A percentile compares a stretch with the other conserved stretches of the same genome.
Evolutionary conservation across 2,888 invertebrate genomes (phyloP).

Genomic region (Pollenia griseotomentosa): DNA sequence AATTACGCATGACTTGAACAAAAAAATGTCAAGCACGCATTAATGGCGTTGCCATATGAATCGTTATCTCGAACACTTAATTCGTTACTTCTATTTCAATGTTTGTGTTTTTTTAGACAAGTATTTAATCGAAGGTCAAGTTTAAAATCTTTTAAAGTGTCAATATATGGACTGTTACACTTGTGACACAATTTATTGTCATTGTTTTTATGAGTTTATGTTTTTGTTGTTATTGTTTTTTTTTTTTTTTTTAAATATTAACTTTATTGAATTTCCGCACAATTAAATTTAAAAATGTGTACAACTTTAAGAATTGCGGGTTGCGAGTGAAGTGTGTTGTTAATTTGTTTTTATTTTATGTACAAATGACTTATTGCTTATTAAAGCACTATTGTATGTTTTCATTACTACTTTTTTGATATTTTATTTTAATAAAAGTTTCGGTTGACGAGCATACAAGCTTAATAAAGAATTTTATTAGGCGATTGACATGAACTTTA

Average conservation of each 20-base stretch:
- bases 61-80: conserved; percentile 40
- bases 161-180: conserved; percentile 50
- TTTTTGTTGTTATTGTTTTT: conserved; percentile 2
- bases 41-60: conserved; percentile 64
- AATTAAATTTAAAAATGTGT: conserved; percentile 47
- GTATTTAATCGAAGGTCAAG: conserved; percentile 66
- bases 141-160: conserved; percentile 51
- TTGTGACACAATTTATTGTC: conserved; percentile 58
- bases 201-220: conserved; percentile 31
- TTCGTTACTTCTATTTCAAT: conserved; percentile 18
- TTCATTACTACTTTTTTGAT: background rate
- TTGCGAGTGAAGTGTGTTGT: background rate
- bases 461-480: background rate
- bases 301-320: conserved; percentile 1
- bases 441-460: background rate
- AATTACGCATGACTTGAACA: conserved; percentile 62
- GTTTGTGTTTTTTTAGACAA: conserved; percentile 9
- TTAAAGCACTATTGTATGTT: background rate
- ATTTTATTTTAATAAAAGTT: background rate
- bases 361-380: conserved; percentile 1
- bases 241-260: background rate
- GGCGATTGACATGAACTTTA: background rate
- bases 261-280: conserved; percentile 61
- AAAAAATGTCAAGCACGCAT: conserved; percentile 68
- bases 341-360: conserved; percentile 1